Evolutionary conservation across 2,113 vertebrate genomes (phyloP).

Genomic region (Pleuronectes platessa): DNA sequence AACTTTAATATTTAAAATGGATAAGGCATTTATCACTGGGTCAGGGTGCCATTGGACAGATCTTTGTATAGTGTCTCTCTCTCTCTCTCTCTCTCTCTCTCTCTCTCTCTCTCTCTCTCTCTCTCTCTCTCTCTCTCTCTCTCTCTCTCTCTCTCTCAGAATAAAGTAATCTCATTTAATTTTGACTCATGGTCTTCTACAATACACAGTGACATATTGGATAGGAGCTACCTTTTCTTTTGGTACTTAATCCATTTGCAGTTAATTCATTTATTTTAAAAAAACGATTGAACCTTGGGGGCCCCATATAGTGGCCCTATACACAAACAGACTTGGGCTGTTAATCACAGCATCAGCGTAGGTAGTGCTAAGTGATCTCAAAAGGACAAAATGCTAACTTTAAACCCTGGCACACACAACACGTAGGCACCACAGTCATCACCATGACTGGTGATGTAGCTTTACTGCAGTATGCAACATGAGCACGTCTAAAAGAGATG

Average conservation of each 20-base stretch:
- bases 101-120: too few relatives aligned
- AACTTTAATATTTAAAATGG: slow-evolving; percentile 46
- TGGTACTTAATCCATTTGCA: background rate
- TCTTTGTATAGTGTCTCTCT: too few relatives aligned
- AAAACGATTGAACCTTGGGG: background rate
- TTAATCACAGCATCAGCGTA: background rate
- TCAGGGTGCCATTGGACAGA: too few relatives aligned
- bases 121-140: too few relatives aligned
- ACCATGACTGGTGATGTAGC: background rate
- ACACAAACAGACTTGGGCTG: too few relatives aligned
- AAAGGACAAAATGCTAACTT: background rate
- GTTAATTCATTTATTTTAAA: background rate
- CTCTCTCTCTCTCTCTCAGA: background rate
- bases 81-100: too few relatives aligned
- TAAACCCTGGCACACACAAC: background rate
- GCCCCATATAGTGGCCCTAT: too few relatives aligned
- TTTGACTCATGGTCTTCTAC: too few relatives aligned
- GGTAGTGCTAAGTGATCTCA: background rate
- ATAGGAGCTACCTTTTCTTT: background rate
- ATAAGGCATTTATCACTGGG: slow-evolving; percentile 18
- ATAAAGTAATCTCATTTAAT: background rate
- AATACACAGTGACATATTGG: background rate
- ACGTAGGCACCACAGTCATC: background rate
- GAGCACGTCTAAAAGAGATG: slow-evolving; percentile 1
- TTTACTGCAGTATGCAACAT: slow-evolving; percentile 2